Evolutionary conservation across 2,888 invertebrate species (phyloP).

Genomic region (Drosophila kokeensis): DNA sequence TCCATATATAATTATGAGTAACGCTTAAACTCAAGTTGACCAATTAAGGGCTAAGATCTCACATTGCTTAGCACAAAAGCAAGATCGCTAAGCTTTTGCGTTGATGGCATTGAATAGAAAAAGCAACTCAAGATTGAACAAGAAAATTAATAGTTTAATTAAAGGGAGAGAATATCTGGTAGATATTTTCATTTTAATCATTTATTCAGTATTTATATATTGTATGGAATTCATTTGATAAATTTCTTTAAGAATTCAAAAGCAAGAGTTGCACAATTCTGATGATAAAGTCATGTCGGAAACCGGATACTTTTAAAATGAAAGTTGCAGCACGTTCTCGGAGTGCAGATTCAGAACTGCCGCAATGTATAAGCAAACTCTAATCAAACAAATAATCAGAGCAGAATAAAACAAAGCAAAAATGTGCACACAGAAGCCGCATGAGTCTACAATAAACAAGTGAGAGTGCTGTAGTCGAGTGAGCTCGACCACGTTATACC

Average conservation of each 20-base stretch:
- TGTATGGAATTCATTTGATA: not conserved
- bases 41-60: constrained; percentile 26
- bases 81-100: constrained; percentile 19
- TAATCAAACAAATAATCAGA: constrained; percentile 56
- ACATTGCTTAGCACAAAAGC: not conserved
- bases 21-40: constrained; percentile 9
- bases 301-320: not conserved
- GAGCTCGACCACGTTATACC: too few species aligned
- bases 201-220: not conserved
- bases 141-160: constrained; percentile 46
- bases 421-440: constrained; percentile 32
- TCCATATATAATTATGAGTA: constrained; percentile 57
- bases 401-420: constrained; percentile 13
- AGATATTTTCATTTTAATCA: not conserved
- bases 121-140: constrained; percentile 23
- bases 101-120: constrained; percentile 51
- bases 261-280: not conserved
- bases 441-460: constrained; percentile 35
- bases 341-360: not conserved
- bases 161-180: constrained; percentile 9
- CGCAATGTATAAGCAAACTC: constrained; percentile 42
- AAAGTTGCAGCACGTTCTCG: not conserved
- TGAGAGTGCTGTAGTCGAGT: too few species aligned
- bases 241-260: not conserved
- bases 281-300: not conserved